Evolutionary conservation across 1,140 invertebrate species (phyloP).

Genomic region (Zaprionus camerounensis): DNA sequence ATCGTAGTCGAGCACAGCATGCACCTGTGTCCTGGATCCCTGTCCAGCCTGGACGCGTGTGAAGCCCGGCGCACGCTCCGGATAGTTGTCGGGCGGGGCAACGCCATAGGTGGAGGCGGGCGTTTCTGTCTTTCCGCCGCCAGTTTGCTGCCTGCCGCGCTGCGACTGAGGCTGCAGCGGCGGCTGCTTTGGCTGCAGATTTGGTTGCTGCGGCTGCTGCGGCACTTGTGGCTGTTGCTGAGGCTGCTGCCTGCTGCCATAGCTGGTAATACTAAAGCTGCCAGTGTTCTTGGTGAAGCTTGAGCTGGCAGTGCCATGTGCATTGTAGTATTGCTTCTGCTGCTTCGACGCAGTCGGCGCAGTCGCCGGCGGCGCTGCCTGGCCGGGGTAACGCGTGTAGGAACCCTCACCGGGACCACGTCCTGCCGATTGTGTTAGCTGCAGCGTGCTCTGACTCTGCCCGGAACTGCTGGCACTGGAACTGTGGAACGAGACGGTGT

Average conservation of each 20-base stretch:
- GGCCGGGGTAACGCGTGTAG: slow-evolving; percentile 57
- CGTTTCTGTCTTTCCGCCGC: slow-evolving; percentile 55
- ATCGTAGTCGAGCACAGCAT: slow-evolving; percentile 83
- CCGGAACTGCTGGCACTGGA: slow-evolving; percentile 53
- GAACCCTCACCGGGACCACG: slow-evolving; percentile 68
- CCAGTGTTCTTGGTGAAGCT: slow-evolving; percentile 71
- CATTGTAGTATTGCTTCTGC: slow-evolving; percentile 70
- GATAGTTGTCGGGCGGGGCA: slow-evolving; percentile 67
- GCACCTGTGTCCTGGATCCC: slow-evolving; percentile 80
- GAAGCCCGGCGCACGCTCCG: slow-evolving; percentile 78
- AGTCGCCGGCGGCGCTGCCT: slow-evolving; percentile 26
- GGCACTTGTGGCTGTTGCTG: slow-evolving; percentile 34
- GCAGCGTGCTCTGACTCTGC: slow-evolving; percentile 56
- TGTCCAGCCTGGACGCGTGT: slow-evolving; percentile 81
- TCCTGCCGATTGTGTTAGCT: slow-evolving; percentile 60
- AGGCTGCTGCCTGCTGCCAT: slow-evolving; percentile 59
- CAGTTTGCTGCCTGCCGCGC: slow-evolving; percentile 25
- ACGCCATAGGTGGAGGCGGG: slow-evolving; percentile 68
- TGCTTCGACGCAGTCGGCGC: slow-evolving; percentile 19
- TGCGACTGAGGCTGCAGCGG: slow-evolving; percentile 2
- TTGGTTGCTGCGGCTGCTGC: slow-evolving; percentile 25
- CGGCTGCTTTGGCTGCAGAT: slow-evolving; percentile 37
- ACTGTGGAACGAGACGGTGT: slow-evolving; percentile 65
- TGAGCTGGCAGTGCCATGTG: slow-evolving; percentile 70
- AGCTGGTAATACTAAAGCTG: slow-evolving; percentile 77